These are phyloP conservation scores for Capreolus pygargus DNA, from an alignment of 2,113 vertebrate species.

Conservation along the genomic window DNA sequence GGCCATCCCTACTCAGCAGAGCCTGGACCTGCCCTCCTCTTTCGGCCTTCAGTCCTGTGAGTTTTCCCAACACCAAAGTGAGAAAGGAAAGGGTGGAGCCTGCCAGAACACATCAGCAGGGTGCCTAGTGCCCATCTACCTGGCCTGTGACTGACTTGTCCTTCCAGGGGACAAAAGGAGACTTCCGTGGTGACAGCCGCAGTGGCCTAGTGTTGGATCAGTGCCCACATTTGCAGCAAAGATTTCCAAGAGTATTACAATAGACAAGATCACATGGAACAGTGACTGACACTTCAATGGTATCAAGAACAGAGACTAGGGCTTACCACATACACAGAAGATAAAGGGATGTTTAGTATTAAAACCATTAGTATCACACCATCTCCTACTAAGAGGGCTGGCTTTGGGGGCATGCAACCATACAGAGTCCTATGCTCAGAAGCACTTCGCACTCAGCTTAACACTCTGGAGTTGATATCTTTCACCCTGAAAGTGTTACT, in stretches of 20 bases:
- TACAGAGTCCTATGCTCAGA: accelerated
- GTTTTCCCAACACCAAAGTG: background rate
- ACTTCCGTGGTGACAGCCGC: background rate
- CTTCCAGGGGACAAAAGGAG: background rate
- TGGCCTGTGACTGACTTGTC: background rate
- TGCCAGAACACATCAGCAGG: background rate
- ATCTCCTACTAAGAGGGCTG: too few relatives aligned
- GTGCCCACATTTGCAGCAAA: background rate
- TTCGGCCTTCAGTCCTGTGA: background rate
- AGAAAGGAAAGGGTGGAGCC: background rate
- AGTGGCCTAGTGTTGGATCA: background rate
- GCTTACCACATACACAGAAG: background rate
- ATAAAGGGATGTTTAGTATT: background rate
- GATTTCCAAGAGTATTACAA: background rate
- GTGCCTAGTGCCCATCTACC: background rate
- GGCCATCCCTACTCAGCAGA: background rate
- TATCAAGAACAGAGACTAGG: background rate
- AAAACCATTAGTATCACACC: background rate
- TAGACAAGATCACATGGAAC: background rate
- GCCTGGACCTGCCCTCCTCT: background rate
- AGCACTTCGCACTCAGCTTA: accelerated
- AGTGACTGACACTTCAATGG: background rate
- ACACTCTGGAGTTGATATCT: background rate
- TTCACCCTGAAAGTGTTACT: background rate
- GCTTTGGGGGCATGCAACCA: background rate